These are phyloP conservation scores for Neolamprologus variostigma DNA, from an alignment of 2,113 vertebrate genomes.

Conservation along the genomic window DNA sequence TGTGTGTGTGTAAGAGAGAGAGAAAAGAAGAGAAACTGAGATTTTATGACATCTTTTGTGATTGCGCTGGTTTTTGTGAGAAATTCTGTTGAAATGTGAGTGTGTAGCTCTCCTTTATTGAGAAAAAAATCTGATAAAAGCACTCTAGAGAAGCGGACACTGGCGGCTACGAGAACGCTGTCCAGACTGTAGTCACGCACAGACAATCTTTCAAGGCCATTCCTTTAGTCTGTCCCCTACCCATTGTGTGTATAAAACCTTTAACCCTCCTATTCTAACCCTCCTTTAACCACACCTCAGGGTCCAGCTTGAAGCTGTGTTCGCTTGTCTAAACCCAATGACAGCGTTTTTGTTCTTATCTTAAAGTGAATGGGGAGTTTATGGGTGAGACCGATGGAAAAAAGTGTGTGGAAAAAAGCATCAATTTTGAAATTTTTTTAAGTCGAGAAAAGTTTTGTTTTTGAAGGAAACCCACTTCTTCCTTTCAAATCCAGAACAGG, in stretches of 20 bases:
- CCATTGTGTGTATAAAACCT: neutral
- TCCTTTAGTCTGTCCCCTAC: neutral
- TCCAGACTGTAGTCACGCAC: neutral
- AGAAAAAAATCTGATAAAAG: conserved; percentile 68
- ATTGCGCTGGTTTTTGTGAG: neutral
- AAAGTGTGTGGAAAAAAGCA: neutral
- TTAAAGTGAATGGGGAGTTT: neutral
- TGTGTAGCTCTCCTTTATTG: conserved; percentile 65
- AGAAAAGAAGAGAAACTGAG: neutral
- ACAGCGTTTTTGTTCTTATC: neutral
- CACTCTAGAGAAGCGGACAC: conserved; percentile 62
- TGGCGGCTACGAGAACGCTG: neutral
- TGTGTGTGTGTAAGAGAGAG: neutral
- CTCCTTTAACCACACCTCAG: neutral
- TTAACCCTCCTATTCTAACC: neutral
- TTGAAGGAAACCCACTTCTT: neutral
- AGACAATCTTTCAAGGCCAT: neutral
- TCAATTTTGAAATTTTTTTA: rapidly evolving
- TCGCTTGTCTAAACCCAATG: neutral
- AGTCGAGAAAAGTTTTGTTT: neutral
- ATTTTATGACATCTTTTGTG: conserved; percentile 23
- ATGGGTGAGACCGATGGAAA: neutral
- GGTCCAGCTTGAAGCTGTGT: neutral
- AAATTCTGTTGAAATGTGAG: neutral
- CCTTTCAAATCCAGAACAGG: neutral